These are phyloP conservation scores for Napeogenes sylphis DNA, from an alignment of 2,888 invertebrate species.

Conservation along the genomic window DNA sequence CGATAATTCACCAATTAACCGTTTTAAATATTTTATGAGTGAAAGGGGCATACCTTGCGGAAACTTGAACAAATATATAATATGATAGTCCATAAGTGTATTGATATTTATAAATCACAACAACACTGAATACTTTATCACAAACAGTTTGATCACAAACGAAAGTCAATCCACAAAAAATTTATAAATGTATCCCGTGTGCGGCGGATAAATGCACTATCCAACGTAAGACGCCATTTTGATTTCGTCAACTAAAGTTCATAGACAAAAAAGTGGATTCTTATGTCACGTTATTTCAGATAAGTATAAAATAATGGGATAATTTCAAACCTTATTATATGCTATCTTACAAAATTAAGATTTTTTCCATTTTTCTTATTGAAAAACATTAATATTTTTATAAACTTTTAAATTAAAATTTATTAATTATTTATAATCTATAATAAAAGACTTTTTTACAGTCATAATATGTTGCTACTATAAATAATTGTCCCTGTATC, in stretches of 20 bases:
- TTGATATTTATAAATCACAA: constrained; percentile 45
- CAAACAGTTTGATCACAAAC: constrained; percentile 38
- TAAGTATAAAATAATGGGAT: not conserved
- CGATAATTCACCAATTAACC: constrained; percentile 45
- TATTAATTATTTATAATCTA: too few relatives aligned
- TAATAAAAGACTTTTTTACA: too few relatives aligned
- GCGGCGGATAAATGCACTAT: constrained; percentile 69
- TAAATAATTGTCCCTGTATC: too few relatives aligned
- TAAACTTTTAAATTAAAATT: too few relatives aligned
- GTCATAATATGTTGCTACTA: too few relatives aligned
- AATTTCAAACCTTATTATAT: too few relatives aligned
- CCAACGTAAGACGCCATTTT: constrained; percentile 75
- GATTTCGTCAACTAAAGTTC: constrained; percentile 74
- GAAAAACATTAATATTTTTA: too few relatives aligned
- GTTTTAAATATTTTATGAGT: constrained; percentile 63
- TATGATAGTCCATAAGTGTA: constrained; percentile 44
- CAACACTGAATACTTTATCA: constrained; percentile 55
- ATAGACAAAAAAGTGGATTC: constrained; percentile 52
- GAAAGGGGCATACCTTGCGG: constrained; percentile 74
- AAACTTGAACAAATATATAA: constrained; percentile 43
- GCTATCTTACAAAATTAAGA: too few relatives aligned
- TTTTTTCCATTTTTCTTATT: too few relatives aligned
- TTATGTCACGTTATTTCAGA: constrained; percentile 19
- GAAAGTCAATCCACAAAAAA: constrained; percentile 52
- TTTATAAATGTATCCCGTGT: constrained; percentile 50